Conservation (phyloP, 2,888 invertebrate species). For the Drosophila cognata region DNA sequence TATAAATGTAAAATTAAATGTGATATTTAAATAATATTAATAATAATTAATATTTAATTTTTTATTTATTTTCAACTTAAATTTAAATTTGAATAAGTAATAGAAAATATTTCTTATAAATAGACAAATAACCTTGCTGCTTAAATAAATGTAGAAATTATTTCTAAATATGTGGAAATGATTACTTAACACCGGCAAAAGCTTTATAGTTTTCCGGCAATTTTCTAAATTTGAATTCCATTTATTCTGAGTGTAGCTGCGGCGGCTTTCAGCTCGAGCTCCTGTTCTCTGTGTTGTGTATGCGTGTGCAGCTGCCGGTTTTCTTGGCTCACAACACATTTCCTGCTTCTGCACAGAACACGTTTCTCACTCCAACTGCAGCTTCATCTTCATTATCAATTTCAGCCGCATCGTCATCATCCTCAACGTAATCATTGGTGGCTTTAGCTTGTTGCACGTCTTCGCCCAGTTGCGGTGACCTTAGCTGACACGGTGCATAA, state of each 20-base stretch:
- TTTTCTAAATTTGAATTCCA: not conserved
- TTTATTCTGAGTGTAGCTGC: not conserved
- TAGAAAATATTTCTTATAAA: no score
- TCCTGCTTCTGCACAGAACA: slow-evolving; percentile 65
- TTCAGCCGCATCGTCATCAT: slow-evolving; percentile 22
- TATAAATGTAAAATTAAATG: no score
- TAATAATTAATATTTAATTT: no score
- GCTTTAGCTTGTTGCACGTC: slow-evolving; percentile 49
- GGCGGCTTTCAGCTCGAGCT: slow-evolving; percentile 3
- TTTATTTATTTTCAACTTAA: no score
- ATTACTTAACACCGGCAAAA: not conserved
- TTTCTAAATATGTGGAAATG: no score
- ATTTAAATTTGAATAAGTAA: no score
- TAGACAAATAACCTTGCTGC: not conserved
- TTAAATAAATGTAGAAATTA: not conserved
- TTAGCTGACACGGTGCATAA: slow-evolving; percentile 58
- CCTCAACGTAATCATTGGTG: slow-evolving; percentile 38
- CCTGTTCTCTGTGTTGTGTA: slow-evolving; percentile 33
- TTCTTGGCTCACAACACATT: slow-evolving; percentile 43
- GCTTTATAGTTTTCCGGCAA: not conserved
- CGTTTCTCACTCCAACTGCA: slow-evolving; percentile 48
- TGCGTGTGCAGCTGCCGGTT: slow-evolving; percentile 46
- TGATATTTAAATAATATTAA: no score
- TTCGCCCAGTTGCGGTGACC: slow-evolving; percentile 50
- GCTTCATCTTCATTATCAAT: slow-evolving; percentile 34